Base-by-base conservation (phyloP, 1,140 invertebrate species). In the Papilio dardanus region DNA sequence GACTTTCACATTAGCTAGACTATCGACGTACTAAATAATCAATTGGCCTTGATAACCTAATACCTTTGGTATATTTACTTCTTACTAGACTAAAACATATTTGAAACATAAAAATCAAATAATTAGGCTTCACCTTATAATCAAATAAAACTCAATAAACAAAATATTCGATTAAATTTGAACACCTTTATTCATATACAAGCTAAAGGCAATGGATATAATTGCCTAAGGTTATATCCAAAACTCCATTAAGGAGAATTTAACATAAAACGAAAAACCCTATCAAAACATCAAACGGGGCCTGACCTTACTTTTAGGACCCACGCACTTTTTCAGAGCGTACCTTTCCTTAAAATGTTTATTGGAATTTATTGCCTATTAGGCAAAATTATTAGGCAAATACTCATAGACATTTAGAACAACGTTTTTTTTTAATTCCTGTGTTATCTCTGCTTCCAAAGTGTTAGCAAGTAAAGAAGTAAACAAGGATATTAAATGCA, bases 221-320 rank as follows among this genome's bases (percentile, higher is more conserved):
- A 62, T 30, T 12, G 54, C 54, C 24, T 28, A 28, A 28, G 54
- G 54, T 14, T 62, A 62, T 62, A 58, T 12, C 30, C 24, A 62
- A 62, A 62, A 62, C 50, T 62, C 54, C 54, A 62, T 62, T 62
- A 62, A 28, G 21, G 54, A 24, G 24, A 62, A 28, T 28, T 28
- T 62, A 62, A 28, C 54, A 28, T 62, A 62, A 62, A 58, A 58
- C 54, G 21, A 58, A 58, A 58, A 62, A 62, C 54, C 54, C 54
- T 62, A 62, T 62, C 54, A 30, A 30, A 62, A 62, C 54, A 62
- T 62, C 21, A 62, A 62, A 28, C 50, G 50, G 3, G 50, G 12
- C 24, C 24, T 62, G 10, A 62, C 54, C 54, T 28, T 62, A 62
- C 54, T 62, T 28, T 62, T 30, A 28, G 21, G 10, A 62, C 21